Percentiles rank a stretch among this genome's conserved stretches.
Evolutionary conservation across 2,113 vertebrate genomes (phyloP).

Genomic region (Pyxicephalus adspersus): DNA sequence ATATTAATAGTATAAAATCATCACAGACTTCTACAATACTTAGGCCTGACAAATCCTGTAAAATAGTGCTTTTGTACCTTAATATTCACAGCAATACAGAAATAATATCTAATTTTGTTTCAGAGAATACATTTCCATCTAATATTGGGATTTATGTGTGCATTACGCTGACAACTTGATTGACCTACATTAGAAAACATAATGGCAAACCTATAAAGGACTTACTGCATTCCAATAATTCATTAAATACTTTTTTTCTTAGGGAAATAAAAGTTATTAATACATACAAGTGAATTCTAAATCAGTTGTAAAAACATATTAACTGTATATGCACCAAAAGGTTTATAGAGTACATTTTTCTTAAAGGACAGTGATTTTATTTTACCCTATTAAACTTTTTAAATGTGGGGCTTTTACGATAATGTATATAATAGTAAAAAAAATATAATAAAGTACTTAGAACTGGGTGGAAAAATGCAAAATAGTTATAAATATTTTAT

Average conservation of each 20-base stretch:
- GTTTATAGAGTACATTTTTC: too few relatives aligned
- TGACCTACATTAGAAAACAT: neutral
- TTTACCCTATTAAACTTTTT: too few relatives aligned
- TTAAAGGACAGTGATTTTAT: too few relatives aligned
- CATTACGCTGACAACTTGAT: neutral
- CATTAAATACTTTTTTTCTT: neutral
- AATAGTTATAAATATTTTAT: too few relatives aligned
- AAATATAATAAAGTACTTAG: too few relatives aligned
- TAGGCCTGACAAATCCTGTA: neutral
- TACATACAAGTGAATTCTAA: neutral
- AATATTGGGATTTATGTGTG: neutral
- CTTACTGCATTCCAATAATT: too few relatives aligned
- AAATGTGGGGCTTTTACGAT: too few relatives aligned
- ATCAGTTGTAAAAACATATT: too few relatives aligned
- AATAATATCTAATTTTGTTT: neutral
- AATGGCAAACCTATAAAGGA: neutral
- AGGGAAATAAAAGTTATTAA: neutral
- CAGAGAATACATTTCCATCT: neutral
- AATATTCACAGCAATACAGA: neutral
- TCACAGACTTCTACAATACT: neutral
- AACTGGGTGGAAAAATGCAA: too few relatives aligned
- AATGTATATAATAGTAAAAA: too few relatives aligned
- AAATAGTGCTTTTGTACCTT: neutral
- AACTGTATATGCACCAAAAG: too few relatives aligned
- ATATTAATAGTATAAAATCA: constrained; percentile 12